phyloP scores from a whole-genome alignment of 1,140 invertebrate genomes.

The Drosophila lowei region DNA sequence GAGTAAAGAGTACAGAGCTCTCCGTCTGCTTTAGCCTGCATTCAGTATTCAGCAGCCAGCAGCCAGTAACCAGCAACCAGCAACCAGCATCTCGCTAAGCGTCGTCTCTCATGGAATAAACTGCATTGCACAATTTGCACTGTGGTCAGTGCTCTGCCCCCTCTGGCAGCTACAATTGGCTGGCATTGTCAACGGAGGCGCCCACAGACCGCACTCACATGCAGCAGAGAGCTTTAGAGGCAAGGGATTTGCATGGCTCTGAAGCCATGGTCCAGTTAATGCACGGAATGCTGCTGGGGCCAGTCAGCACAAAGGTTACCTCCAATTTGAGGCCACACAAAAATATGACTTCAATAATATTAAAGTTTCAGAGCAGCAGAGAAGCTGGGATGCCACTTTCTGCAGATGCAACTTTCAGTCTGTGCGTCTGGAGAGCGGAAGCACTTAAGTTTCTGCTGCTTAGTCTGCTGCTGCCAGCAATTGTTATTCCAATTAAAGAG shows the following conservation, averaged over 20 bases:
- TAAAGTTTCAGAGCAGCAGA: slow-evolving; percentile 12
- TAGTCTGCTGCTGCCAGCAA: slow-evolving; percentile 11
- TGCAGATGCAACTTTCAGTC: no score
- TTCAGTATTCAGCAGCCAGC: neutral
- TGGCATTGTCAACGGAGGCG: slow-evolving; percentile 59
- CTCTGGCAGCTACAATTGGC: slow-evolving; percentile 49
- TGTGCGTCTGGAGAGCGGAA: slow-evolving; percentile 26
- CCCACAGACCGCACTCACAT: slow-evolving; percentile 49
- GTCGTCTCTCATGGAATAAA: slow-evolving; percentile 52
- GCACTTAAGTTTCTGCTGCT: slow-evolving; percentile 58
- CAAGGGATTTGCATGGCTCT: slow-evolving; percentile 38
- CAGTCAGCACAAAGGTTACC: slow-evolving; percentile 5
- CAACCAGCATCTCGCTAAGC: slow-evolving; percentile 8
- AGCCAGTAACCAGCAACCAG: no score
- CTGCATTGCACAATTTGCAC: slow-evolving; percentile 52
- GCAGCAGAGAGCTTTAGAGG: slow-evolving; percentile 18
- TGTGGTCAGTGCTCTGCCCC: slow-evolving; percentile 42
- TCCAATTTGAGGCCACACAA: slow-evolving; percentile 10
- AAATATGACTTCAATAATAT: slow-evolving; percentile 41
- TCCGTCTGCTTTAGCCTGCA: neutral
- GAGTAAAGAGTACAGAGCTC: neutral
- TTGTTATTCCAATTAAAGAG: slow-evolving; percentile 62
- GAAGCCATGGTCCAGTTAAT: slow-evolving; percentile 17
- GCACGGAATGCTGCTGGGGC: slow-evolving; percentile 4
- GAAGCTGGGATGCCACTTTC: no score